Evolutionary conservation across 2,797 vertebrate genomes (phyloP), one percentile per base, ranked within the genome.

Genomic region (Anas bahamensis): DNA sequence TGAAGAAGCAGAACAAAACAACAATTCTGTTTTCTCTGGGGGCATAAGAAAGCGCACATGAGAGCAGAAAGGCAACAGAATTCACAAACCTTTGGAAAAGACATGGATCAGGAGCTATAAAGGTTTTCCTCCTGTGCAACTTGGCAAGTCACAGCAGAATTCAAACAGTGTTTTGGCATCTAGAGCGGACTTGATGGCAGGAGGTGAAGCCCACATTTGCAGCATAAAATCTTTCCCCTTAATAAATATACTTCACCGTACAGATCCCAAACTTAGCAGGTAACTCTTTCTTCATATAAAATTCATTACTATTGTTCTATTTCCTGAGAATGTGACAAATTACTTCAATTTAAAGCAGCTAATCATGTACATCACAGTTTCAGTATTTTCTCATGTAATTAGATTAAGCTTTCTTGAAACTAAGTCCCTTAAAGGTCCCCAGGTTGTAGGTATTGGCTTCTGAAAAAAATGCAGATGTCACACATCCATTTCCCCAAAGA

Each of bases 131-230:
- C 44, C 33, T 39, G 4, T 9, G 33, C 31, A 17, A 55, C 41
- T 17, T 50, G 23, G 46, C 17, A 90, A 82, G 42, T 39, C 15
- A 46, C 6, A 75, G 44, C 17, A 73, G 44, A 79, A 76, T 0
- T 48, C 15, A 79, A 76, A 56, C 6, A 37, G 11, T 6, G 15
- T 8, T 31, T 48, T 35, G 41, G 26, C 2, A 0, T 5, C 0
- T 1, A 59, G 4, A 88, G 24, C 10, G 37, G 24, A 71, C 10
- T 44, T 24, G 2, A 59, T 37, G 16, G 33, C 9, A 26, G 33
- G 44, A 87, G 29, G 15, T 48, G 13, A 86, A 85, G 61, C 37
- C 22, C 50, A 46, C 68, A 46, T 80, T 50, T 61, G 8, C 13
- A 61, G 42, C 9, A 8, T 22, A 60, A 65, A 44, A 11, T 8